Conservation (phyloP, 2,888 invertebrate genomes). For the Andrena haemorrhoa region DNA sequence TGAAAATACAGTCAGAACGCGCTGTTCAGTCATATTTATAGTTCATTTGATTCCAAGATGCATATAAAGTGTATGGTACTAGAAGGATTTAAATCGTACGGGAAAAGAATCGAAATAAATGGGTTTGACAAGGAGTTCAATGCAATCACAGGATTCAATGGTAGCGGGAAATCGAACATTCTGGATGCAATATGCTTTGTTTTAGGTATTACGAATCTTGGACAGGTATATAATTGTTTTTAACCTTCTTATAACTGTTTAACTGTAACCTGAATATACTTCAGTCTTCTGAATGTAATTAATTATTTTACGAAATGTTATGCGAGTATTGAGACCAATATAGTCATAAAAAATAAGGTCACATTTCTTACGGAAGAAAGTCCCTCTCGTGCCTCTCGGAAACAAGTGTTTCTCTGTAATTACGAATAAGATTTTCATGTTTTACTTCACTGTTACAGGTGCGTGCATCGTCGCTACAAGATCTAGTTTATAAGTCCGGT, state of each 20-base stretch:
- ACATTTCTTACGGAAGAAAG: no score
- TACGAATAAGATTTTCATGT: no score
- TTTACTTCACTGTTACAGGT: slow-evolving; percentile 87
- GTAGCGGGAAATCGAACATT: slow-evolving; percentile 99
- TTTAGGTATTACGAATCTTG: slow-evolving; percentile 96
- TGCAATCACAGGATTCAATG: slow-evolving; percentile 99
- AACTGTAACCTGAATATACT: slow-evolving; percentile 22
- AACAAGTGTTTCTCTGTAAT: no score
- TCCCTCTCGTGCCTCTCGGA: no score
- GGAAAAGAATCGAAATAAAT: slow-evolving; percentile 94
- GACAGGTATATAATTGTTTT: slow-evolving; percentile 89
- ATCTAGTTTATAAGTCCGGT: slow-evolving; percentile 98
- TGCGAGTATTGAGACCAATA: neutral
- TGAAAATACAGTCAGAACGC: neutral
- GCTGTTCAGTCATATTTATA: neutral
- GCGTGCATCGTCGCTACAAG: slow-evolving; percentile 95
- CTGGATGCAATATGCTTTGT: slow-evolving; percentile 99
- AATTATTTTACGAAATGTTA: neutral
- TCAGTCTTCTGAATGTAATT: neutral
- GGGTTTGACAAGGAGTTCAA: slow-evolving; percentile 98
- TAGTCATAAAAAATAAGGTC: no score
- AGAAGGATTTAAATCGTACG: slow-evolving; percentile 99
- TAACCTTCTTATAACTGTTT: neutral
- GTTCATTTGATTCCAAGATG: slow-evolving; percentile 87
- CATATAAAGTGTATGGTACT: slow-evolving; percentile 95